Conservation (phyloP, 2,113 vertebrate genomes). For the Menura novaehollandiae region DNA sequence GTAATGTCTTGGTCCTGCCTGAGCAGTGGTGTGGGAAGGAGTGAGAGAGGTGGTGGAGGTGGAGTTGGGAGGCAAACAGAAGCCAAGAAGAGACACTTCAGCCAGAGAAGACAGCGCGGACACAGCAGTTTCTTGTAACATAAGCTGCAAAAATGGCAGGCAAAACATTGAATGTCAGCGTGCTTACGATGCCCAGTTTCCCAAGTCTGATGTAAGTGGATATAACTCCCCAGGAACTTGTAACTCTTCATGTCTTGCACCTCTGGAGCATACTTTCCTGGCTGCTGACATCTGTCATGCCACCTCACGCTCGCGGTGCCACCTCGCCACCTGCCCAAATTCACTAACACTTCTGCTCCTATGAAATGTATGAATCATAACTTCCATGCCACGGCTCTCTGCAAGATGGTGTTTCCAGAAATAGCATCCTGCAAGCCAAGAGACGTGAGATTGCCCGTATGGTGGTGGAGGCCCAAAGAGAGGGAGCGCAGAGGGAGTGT, state of each 20-base stretch:
- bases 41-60: not conserved
- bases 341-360: constrained; percentile 41
- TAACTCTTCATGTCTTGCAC: constrained; percentile 2
- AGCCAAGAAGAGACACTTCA: not conserved
- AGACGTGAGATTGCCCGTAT: not conserved
- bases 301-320: not conserved
- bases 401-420: constrained; percentile 41
- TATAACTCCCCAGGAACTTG: not conserved
- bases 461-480: constrained; percentile 3
- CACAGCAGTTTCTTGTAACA: not conserved
- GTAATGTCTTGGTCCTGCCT: not conserved
- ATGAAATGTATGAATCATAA: constrained; percentile 42
- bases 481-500: not conserved
- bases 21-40: not conserved
- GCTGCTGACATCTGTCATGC: constrained; percentile 52
- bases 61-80: not conserved
- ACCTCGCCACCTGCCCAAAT: constrained; percentile 40
- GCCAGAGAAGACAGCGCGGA: not conserved
- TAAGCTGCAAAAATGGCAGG: constrained; percentile 16
- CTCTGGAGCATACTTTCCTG: constrained; percentile 6
- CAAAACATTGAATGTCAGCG: not conserved
- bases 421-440: constrained; percentile 40
- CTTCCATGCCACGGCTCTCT: not conserved
- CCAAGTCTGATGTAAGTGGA: constrained; percentile 26
- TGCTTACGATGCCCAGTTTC: not conserved